phyloP scores from a whole-genome alignment of 64 coral and sea anemone genomes.

The Montipora cactus region DNA sequence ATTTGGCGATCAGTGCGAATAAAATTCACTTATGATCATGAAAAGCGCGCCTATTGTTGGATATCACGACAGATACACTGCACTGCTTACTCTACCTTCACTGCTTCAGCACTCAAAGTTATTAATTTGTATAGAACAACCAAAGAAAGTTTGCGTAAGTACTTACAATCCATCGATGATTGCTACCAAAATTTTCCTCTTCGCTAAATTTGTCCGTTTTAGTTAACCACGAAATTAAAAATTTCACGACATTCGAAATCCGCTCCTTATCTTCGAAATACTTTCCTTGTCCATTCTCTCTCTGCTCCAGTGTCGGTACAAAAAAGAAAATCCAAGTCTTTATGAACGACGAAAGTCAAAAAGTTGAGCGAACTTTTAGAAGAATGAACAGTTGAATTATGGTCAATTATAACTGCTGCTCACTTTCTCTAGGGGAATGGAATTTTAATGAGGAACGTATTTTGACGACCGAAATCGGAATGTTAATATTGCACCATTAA shows the following conservation, averaged over 20 bases:
- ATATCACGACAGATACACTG: neutral
- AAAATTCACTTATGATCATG: neutral
- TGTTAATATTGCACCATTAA: slow-evolving; percentile 7
- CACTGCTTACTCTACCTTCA: neutral
- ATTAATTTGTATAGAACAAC: neutral
- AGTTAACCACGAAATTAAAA: neutral
- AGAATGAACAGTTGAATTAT: neutral
- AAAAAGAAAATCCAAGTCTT: neutral
- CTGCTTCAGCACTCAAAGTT: neutral
- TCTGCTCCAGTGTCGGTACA: neutral
- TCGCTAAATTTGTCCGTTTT: neutral
- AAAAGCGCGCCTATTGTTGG: neutral
- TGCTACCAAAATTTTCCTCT: neutral
- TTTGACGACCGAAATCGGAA: neutral
- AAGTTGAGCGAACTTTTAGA: neutral
- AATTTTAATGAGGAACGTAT: slow-evolving; percentile 10
- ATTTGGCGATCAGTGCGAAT: neutral
- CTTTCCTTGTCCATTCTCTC: neutral
- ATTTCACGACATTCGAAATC: neutral
- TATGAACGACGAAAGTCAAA: neutral
- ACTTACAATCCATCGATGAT: slow-evolving; percentile 33
- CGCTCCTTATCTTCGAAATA: neutral
- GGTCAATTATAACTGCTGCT: neutral
- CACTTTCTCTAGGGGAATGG: neutral
- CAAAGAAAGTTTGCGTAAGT: neutral